These are phyloP conservation scores for Cheilosia urbana DNA, from an alignment of 2,888 invertebrate genomes.

Conservation along the genomic window DNA sequence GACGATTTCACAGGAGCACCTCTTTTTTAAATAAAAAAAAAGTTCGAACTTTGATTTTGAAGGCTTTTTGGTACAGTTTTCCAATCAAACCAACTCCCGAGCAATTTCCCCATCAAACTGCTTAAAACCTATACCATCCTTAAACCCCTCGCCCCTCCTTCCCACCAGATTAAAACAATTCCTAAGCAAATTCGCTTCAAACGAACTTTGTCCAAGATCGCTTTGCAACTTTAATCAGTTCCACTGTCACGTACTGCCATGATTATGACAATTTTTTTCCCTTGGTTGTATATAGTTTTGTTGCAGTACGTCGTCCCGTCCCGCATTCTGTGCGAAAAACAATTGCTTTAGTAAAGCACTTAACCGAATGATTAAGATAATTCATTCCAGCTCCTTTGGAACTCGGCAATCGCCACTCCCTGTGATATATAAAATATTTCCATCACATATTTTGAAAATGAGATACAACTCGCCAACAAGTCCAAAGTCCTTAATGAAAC, in stretches of 20 bases:
- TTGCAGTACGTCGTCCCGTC: background rate
- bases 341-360: slow-evolving; percentile 71
- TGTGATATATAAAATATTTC: slow-evolving; percentile 70
- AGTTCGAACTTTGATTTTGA: too few species aligned
- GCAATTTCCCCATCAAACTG: too few species aligned
- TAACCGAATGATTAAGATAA: slow-evolving; percentile 74
- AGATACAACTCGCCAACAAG: slow-evolving; percentile 68
- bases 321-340: slow-evolving; percentile 28
- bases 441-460: slow-evolving; percentile 76
- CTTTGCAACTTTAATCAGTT: slow-evolving; percentile 69
- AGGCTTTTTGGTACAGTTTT: too few species aligned
- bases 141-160: too few species aligned
- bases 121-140: too few species aligned
- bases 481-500: slow-evolving; percentile 72
- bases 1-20: too few species aligned
- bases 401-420: background rate
- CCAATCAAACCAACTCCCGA: too few species aligned
- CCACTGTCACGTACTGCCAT: slow-evolving; percentile 65
- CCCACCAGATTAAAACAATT: slow-evolving; percentile 43
- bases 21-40: too few species aligned
- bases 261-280: slow-evolving; percentile 56
- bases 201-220: slow-evolving; percentile 62
- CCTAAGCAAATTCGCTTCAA: slow-evolving; percentile 51
- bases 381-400: slow-evolving; percentile 46
- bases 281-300: too few species aligned